Base-by-base conservation (phyloP, 2,888 invertebrate genomes). In the Andrena haemorrhoa region DNA sequence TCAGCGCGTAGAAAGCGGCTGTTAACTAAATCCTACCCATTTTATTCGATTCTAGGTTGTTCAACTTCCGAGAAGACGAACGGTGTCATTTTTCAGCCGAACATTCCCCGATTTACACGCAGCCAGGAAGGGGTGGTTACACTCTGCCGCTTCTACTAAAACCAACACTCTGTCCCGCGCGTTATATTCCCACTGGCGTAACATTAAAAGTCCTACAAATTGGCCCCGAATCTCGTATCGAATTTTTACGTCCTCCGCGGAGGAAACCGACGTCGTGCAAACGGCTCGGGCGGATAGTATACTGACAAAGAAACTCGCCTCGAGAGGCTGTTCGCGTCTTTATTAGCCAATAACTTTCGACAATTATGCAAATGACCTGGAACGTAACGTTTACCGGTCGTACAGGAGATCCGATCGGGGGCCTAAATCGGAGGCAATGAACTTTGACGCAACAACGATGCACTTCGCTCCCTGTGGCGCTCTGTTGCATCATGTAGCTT, bases 381-480 rank as follows among this genome's bases (percentile, higher is more conserved):
- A 49, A 63, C 68, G 58, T 58, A 63, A 76, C 75, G 60, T 82
- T 84, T 76, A 79, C 61, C 70, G 79, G 16, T 56, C 63, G 49
- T 72, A 63, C 29, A 31, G 47, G n/a, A 41, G 41, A 56, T 53
- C 41, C 58, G 20, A 71, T 65, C 79, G 68, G 56, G 53, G 41
- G n/a, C 29, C 47, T 65, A 26, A 75, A 72, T 83, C 73, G 63
- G 33, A 74, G 86, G 72, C 80, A 83, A 80, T 71, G 86, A 86
- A 83, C 86, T 20, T 58, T 3, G 7, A 26, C 51, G 61, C 53
- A 66, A 4, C 49, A 35, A 63, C 35, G 63, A 76, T 47, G n/a
- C 10, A n/a, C n/a, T 29, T 8, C 8, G 66, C 20, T 70, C 31
- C 12, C 49, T 31, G 53, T 56, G 35, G 12, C 60, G 60, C 23